Evolutionary conservation across 92 coral and sea anemone genomes (phyloP), one percentile per base, ranked within the genome.

Genomic region (Umimayanthus kanabou): DNA sequence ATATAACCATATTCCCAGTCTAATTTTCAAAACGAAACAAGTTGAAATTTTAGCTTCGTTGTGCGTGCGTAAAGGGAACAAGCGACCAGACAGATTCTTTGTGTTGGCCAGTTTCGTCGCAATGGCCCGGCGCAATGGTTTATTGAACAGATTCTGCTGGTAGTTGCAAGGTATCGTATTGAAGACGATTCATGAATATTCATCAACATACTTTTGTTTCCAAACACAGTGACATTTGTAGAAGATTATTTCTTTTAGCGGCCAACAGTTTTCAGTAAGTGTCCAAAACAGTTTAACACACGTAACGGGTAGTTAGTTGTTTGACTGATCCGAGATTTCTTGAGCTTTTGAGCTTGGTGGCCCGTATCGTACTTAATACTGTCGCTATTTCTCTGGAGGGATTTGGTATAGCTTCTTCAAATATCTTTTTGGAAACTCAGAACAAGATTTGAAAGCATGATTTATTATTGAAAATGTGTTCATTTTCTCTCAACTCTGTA

Each of bases 91-190:
- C 39, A 1, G 58, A 18, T 28, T 71, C 87, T 83, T 83, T 83
- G 87, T 83, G 87, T 83, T 20, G 74, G 11, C 50, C 11, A 28
- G 55, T 45, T 42, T 33, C 43, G 66, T 83, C 43, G 66, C 61
- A 83, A 83, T 83, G 77, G 78, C n/a, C n/a, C n/a, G n/a, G n/a
- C 43, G 66, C 61, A 83, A 83, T 83, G 77, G 78, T 45, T 83
- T n/a, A 83, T 70, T 83, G 87, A 83, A 69, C 67, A 70, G 87
- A 6, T 29, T 7, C 8, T 18, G 37, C 87, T 43, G 87, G 87
- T 83, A 83, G 87, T 45, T 37, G 39, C 87, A 25, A 83, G 87
- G 77, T 83, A 83, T 20, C 77, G 57, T 25, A 83, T 83, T 83
- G 87, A 83, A 39, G 23, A 72, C 8, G 39, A 43, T 49, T 83